phyloP scores from a whole-genome alignment of 1,140 invertebrate species.

The Drosophila tani region DNA sequence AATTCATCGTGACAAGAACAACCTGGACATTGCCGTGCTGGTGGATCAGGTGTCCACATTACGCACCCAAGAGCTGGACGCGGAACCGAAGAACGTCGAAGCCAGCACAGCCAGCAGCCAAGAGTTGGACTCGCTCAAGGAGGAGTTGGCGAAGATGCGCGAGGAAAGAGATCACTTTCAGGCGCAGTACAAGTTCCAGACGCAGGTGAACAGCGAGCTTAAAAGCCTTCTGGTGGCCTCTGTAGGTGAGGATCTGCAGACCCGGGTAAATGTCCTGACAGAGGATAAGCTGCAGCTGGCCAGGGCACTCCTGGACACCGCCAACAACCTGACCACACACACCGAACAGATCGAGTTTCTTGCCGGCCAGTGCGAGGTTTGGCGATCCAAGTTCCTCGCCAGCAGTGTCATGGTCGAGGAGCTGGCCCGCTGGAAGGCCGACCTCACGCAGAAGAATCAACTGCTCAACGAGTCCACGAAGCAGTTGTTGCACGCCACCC shows the following conservation, averaged over 20 bases:
- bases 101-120: not conserved
- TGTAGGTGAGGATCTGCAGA: slow-evolving; percentile 96
- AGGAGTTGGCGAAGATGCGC: slow-evolving; percentile 85
- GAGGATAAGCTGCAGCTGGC: slow-evolving; percentile 96
- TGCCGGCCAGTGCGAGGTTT: slow-evolving; percentile 97
- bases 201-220: slow-evolving; percentile 95
- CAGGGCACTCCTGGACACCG: slow-evolving; percentile 92
- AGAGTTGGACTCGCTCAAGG: slow-evolving; percentile 60
- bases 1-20: slow-evolving; percentile 85
- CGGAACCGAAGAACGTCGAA: slow-evolving; percentile 14
- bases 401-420: slow-evolving; percentile 97
- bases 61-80: slow-evolving; percentile 86
- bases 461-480: slow-evolving; percentile 91
- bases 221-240: slow-evolving; percentile 97
- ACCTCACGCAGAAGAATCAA: slow-evolving; percentile 90
- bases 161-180: slow-evolving; percentile 89
- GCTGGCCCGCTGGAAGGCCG: slow-evolving; percentile 93
- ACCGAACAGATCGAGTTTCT: slow-evolving; percentile 97
- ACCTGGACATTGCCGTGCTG: slow-evolving; percentile 89
- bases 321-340: slow-evolving; percentile 93
- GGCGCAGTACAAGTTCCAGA: slow-evolving; percentile 90
- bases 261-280: slow-evolving; percentile 93
- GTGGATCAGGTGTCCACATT: slow-evolving; percentile 89
- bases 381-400: slow-evolving; percentile 97
- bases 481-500: slow-evolving; percentile 90